A percentile compares a stretch with the other conserved stretches of the same genome.
These are phyloP conservation scores for Ptilonorhynchus violaceus DNA, from an alignment of 2,113 vertebrate genomes.

Conservation along the genomic window DNA sequence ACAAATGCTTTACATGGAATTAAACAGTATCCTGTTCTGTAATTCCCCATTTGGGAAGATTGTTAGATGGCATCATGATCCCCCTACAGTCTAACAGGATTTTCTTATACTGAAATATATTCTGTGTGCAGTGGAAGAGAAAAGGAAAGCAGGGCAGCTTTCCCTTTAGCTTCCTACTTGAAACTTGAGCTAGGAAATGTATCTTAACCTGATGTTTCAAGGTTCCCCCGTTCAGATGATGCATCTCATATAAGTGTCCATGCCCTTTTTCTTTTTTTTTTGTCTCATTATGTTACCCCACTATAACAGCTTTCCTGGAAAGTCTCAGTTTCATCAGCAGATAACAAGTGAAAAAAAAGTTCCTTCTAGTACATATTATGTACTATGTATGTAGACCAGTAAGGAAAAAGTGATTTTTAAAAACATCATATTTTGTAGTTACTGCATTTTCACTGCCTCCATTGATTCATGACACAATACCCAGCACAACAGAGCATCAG, in stretches of 20 bases:
- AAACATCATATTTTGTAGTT: fast-evolving
- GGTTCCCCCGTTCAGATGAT: neutral
- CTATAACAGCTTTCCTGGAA: neutral
- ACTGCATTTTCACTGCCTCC: neutral
- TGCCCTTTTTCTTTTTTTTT: neutral
- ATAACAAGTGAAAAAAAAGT: neutral
- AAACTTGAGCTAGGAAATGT: neutral
- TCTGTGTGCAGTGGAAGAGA: neutral
- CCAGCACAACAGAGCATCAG: neutral
- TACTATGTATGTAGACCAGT: neutral
- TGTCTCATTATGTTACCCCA: neutral
- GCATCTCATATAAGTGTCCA: neutral
- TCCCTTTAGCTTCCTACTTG: neutral
- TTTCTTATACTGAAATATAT: neutral
- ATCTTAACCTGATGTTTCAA: neutral
- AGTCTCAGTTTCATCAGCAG: neutral
- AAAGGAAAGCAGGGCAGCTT: neutral
- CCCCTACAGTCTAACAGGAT: neutral
- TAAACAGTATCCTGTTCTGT: neutral
- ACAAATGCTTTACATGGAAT: neutral
- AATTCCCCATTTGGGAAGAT: neutral
- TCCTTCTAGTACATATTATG: neutral
- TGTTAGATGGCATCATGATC: neutral
- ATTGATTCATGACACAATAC: neutral
- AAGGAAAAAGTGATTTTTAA: neutral